Evolutionary conservation across 2,888 invertebrate genomes (phyloP), one percentile per base, ranked within the genome.

Genomic region (Idaea aversata): DNA sequence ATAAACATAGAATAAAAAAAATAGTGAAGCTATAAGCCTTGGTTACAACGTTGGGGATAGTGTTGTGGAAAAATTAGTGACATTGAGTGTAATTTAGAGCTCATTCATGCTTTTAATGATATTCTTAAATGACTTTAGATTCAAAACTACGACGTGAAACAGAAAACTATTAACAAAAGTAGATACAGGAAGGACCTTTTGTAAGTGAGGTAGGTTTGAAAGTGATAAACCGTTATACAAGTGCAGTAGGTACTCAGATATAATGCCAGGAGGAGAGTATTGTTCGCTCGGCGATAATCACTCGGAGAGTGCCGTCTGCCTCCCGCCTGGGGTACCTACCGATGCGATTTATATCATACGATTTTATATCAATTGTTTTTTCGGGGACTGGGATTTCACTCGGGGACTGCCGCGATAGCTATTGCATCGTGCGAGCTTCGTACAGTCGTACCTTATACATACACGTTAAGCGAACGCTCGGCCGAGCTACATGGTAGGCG

Each of bases 231-330:
- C 59, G 16, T 62, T 25, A 72, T 74, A 75, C 77, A 75, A 80
- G 79, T 78, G 79, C 76, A 77, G 75, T 47, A 47, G 47, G 47
- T 76, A 75, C 78, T 79, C 75, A 73, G 76, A 70, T 77, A 77
- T 81, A 80, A 79, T 79, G 76, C 77, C 76, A 79, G 73, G 78
- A 75, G 77, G 69, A 77, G 79, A 58, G 59, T 78, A 85, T 86
- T 87, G 87, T 87, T 86, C 85, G 77, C 73, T 47, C 69, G 65
- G 81, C 72, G 81, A 81, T 87, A 84, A 86, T 86, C 86, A 85
- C 85, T 76, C 79, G 75, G 73, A 74, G 75, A 78, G 76, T 77
- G 77, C 76, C 74, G 75, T 66, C 68, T 69, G 72, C 61, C 62
- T 13, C 7, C 67, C 70, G 71, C 67, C 69, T 67, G 47, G 62